Conservation (phyloP, 2,113 vertebrate genomes). For the Prolemur simus region DNA sequence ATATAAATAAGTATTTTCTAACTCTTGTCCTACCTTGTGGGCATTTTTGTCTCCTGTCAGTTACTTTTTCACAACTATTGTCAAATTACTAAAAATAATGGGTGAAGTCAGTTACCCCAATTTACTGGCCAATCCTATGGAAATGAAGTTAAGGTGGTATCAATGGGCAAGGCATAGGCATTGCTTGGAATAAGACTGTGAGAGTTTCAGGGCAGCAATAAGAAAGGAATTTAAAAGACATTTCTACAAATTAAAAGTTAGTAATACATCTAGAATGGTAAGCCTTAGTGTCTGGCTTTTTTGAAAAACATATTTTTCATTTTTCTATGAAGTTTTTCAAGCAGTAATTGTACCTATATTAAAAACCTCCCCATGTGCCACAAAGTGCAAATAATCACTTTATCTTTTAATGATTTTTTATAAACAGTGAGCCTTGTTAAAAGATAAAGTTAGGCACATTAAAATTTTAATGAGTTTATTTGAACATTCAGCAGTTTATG, state of each 20-base stretch:
- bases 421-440: neutral
- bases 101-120: neutral
- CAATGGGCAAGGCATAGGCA: neutral
- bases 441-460: neutral
- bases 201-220: neutral
- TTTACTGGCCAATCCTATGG: neutral
- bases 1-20: neutral
- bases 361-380: neutral
- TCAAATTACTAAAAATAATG: neutral
- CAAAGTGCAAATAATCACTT: neutral
- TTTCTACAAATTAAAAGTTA: neutral
- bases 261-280: neutral
- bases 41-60: neutral
- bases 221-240: neutral
- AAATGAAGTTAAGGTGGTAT: neutral
- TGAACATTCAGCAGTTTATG: neutral
- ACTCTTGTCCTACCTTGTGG: neutral
- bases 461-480: neutral
- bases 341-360: neutral
- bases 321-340: constrained; percentile 24
- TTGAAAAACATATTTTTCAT: neutral
- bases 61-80: neutral
- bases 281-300: neutral
- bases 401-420: neutral
- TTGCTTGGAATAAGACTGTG: neutral